Conservation (phyloP, 2,888 invertebrate genomes). For the Pseudanteris insignis region DNA sequence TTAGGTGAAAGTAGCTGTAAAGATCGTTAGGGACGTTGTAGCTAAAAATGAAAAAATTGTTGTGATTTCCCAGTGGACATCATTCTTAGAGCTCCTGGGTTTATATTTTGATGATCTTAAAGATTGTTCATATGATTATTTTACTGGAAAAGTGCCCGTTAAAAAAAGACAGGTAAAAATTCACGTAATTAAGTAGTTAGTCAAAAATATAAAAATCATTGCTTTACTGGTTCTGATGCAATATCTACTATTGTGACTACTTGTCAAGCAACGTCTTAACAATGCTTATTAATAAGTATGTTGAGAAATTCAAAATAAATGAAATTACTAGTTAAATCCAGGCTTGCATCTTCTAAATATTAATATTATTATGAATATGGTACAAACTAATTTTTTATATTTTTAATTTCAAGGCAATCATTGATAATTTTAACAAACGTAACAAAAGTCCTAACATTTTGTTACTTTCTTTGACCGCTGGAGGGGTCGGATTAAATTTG, state of each 20-base stretch:
- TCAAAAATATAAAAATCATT: no score
- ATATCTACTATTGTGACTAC: no score
- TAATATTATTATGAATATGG: no score
- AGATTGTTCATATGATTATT: slow-evolving; percentile 68
- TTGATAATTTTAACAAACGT: slow-evolving; percentile 53
- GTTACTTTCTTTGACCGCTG: slow-evolving; percentile 89
- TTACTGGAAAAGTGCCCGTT: slow-evolving; percentile 82
- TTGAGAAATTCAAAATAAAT: no score
- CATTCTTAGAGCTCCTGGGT: slow-evolving; percentile 79
- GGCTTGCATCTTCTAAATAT: no score
- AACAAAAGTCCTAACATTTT: slow-evolving; percentile 69
- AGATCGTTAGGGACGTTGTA: slow-evolving; percentile 68
- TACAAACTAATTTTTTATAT: no score
- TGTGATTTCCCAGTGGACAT: slow-evolving; percentile 94
- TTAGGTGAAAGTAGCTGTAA: slow-evolving; percentile 71
- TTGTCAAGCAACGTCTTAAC: no score
- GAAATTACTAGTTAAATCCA: no score
- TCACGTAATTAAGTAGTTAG: no score
- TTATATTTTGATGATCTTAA: slow-evolving; percentile 72
- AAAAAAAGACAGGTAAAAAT: slow-evolving; percentile 76
- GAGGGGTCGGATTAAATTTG: slow-evolving; percentile 94
- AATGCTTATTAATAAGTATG: not conserved
- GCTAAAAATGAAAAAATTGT: slow-evolving; percentile 75
- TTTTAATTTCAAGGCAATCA: no score
- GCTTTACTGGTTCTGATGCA: no score